Base-by-base conservation (phyloP, 2,888 invertebrate genomes). In the Phaedon cochleariae region DNA sequence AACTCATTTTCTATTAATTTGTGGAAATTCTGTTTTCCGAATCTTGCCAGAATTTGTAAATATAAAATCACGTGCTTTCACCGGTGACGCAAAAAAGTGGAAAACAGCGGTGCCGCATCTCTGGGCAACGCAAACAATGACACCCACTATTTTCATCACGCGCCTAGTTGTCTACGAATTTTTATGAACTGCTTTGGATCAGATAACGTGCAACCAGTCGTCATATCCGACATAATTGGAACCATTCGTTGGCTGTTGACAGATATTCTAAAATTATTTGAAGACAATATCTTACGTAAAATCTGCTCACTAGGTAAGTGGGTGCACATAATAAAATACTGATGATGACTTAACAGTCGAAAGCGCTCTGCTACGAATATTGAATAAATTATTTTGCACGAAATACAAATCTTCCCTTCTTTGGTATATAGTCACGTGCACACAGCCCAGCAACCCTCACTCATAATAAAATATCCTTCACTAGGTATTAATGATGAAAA, bases 11-110 rank as follows among this genome's bases (percentile, higher is more conserved):
- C 60, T 55, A 51, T 22, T 46, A 31, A 51, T 64, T 68, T 65
- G 59, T 62, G 53, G 29, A 62, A 67, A 59, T 52, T 59, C 59
- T 29, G 59, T 62, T 46, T 65, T 59, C 51, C 52, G 52, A 65
- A 60, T 60, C 53, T 26, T 71, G 75, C 73, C 70, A 74, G 70
- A 71, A 72, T 69, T 59, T 77, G 77, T 79, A 80, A 80, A 81
- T 80, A 81, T 74, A 79, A 78, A 79, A 80, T 82, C 81, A 82
- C 81, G 80, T 82, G 81, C 80, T 53, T 52, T 29, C 29, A n/a
- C 46, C 48, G 31, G 17, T 59, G 65, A 68, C 68, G 68, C 46
- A 64, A 68, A 64, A 65, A 51, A 37, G 26, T 1, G 29, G 7
- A 34, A 18, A 17, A 21, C 62, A 12, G 46, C 6, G 62, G 49